Evolutionary conservation across 1,140 invertebrate genomes (phyloP).

Genomic region (Pogonomyrmex barbatus): DNA sequence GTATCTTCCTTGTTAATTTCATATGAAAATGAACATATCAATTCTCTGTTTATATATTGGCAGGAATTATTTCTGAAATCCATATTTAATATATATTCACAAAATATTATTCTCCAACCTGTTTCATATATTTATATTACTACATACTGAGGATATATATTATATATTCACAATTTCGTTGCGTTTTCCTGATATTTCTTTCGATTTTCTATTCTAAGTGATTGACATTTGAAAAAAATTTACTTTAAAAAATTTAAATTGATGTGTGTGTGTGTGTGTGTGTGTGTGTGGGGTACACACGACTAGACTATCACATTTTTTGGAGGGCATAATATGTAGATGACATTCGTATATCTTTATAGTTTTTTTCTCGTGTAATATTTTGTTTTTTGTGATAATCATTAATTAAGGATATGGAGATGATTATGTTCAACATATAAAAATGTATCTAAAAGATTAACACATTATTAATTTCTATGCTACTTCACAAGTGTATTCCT

Average conservation of each 20-base stretch:
- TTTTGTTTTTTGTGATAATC: not conserved
- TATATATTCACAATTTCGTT: conserved; percentile 63
- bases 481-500: not conserved
- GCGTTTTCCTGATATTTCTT: not conserved
- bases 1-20: conserved; percentile 11
- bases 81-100: conserved; percentile 42
- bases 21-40: conserved; percentile 46
- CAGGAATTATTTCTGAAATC: conserved; percentile 56
- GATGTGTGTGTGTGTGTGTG: not conserved
- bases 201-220: not conserved
- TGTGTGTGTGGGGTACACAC: not conserved
- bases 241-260: conserved; percentile 2
- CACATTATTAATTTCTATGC: not conserved
- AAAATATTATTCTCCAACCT: conserved; percentile 58
- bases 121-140: conserved; percentile 27
- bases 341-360: not conserved
- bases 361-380: not conserved
- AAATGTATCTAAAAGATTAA: conserved; percentile 41
- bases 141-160: conserved; percentile 13
- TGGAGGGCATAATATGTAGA: conserved; percentile 37
- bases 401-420: not conserved
- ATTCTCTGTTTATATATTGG: conserved; percentile 58
- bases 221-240: not conserved
- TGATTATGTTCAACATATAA: conserved; percentile 23
- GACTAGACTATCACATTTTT: conserved; percentile 58